Evolutionary conservation across 2,113 vertebrate species (phyloP), one percentile per base, ranked within the genome.

Genomic region (Erythrolamprus reginae): DNA sequence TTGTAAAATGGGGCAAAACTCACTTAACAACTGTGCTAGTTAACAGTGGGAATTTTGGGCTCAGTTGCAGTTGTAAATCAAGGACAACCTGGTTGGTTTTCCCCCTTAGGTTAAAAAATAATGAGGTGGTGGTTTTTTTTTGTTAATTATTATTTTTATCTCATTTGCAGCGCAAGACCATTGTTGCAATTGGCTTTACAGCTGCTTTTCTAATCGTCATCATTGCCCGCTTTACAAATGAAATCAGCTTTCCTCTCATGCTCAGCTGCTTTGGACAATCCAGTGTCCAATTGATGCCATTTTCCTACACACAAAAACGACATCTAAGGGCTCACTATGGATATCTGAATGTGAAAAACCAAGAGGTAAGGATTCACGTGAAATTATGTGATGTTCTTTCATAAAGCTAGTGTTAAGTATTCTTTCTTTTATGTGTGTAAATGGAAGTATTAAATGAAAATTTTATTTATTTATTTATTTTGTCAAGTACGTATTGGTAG

Each of bases 301-400:
- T 98, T 96, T 98, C 98, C 92, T 97, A 97, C n/a, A 96, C 96
- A 47, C 96, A 96, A 24, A 97, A 97, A 94, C 97, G 96, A 93
- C 96, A 96, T 94, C 96, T 96, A 95, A 98, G 97, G 92, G 97
- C 97, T 92, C 99, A 99, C 94, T 97, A 96, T 53, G 98, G 99
- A 86, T 99, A 99, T 83, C 93, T 98, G 90, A 99, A 98, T 90
- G 97, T 99, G 89, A 98, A 98, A 93, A 98, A 98, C 2, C 98
- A 98, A 95, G 98, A 99, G 98, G 99, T 99, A 97, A 98, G 98
- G 90, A 24, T 42, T 92, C 28, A 1, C 91, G 3, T 42, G 33
- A 3, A 21, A 15, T 38, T 42, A 77, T 21, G 33, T 77, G 33
- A 77, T 42, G 70, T 42, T 77, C 17, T 42, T 77, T 90, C 33